These are phyloP conservation scores for Melipona beecheii DNA, from an alignment of 2,888 invertebrate genomes.

Conservation along the genomic window DNA sequence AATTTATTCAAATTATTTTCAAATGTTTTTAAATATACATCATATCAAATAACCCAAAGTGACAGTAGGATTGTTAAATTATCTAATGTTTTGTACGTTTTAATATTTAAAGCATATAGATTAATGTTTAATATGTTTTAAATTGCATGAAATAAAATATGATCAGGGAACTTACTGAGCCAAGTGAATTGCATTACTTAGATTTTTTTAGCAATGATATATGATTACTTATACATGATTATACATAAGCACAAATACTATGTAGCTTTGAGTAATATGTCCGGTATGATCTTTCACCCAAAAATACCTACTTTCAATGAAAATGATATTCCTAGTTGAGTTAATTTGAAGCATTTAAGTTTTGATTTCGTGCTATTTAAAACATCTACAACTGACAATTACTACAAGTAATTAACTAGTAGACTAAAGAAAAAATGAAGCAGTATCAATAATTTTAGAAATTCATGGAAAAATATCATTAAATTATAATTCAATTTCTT, in stretches of 20 bases:
- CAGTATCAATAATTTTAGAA: slow-evolving; percentile 28
- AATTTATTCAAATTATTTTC: slow-evolving; percentile 10
- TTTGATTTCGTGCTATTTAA: slow-evolving; percentile 3
- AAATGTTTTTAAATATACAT: slow-evolving; percentile 2
- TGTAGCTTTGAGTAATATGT: neutral
- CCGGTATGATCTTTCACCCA: neutral
- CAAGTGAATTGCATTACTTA: slow-evolving; percentile 67
- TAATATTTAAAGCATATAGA: slow-evolving; percentile 4
- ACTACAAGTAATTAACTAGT: slow-evolving; percentile 13
- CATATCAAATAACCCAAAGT: neutral
- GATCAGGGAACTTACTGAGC: slow-evolving; percentile 73
- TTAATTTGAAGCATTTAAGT: slow-evolving; percentile 9
- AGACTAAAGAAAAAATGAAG: slow-evolving; percentile 35
- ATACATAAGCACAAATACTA: slow-evolving; percentile 16
- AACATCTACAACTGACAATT: neutral
- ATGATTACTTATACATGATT: slow-evolving; percentile 20
- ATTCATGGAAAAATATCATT: slow-evolving; percentile 28
- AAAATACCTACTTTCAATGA: neutral
- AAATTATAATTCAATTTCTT: neutral
- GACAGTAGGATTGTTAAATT: slow-evolving; percentile 2
- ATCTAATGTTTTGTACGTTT: slow-evolving; percentile 8
- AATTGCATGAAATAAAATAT: slow-evolving; percentile 17
- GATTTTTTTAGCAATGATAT: slow-evolving; percentile 33
- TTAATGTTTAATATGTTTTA: slow-evolving; percentile 13
- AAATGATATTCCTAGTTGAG: neutral